Percentiles rank a stretch among this genome's conserved stretches.
These are phyloP conservation scores for Anneissia japonica DNA, from an alignment of 35 echinoderm and acorn worm species.

Conservation along the genomic window DNA sequence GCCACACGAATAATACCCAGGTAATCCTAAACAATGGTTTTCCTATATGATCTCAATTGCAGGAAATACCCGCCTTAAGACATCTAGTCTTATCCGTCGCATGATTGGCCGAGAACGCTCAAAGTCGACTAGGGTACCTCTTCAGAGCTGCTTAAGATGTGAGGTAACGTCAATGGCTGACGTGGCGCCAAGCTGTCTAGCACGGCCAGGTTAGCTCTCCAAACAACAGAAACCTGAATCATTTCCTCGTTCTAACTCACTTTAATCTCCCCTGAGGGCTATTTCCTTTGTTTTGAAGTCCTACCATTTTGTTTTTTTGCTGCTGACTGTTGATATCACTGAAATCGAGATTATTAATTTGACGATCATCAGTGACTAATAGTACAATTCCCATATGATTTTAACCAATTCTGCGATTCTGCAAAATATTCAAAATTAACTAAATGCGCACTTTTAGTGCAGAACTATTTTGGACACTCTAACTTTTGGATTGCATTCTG, in stretches of 20 bases:
- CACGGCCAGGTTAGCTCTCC: background rate
- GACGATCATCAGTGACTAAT: background rate
- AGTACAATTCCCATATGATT: background rate
- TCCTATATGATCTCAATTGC: constrained; percentile 1
- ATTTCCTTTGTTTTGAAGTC: background rate
- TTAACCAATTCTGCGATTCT: background rate
- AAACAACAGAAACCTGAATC: background rate
- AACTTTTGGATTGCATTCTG: background rate
- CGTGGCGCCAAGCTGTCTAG: background rate
- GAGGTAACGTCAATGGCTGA: background rate
- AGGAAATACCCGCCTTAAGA: constrained; percentile 1
- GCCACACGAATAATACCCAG: background rate
- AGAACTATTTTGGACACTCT: background rate
- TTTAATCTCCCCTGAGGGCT: background rate
- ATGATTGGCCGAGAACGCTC: background rate
- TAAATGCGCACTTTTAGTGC: background rate
- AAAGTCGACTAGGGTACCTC: background rate
- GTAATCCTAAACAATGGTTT: background rate
- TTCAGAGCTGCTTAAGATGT: background rate
- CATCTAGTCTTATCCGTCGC: background rate
- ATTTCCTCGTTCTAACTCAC: background rate
- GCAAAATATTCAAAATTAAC: background rate
- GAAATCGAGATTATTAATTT: background rate
- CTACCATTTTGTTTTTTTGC: background rate
- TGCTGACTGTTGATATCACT: background rate